Evolutionary conservation across 2,888 invertebrate genomes (phyloP).

Genomic region (Dolichomitus sp.): DNA sequence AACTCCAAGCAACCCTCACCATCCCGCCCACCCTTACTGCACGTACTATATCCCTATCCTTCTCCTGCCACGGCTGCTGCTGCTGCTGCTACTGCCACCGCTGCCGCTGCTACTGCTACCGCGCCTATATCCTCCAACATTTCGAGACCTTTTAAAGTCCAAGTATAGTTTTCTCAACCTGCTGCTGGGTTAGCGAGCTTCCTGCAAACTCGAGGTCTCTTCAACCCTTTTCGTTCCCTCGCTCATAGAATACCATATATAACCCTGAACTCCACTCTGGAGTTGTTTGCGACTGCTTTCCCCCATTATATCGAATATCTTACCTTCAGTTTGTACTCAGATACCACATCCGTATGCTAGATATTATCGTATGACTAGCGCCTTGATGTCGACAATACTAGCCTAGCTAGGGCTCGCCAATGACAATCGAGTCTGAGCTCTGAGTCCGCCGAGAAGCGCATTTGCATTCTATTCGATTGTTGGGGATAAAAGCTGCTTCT

Average conservation of each 20-base stretch:
- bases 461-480: slow-evolving; percentile 10
- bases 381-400: neutral
- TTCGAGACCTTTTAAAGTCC: slow-evolving; percentile 37
- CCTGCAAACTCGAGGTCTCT: neutral
- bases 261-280: neutral
- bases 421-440: neutral
- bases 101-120: slow-evolving; percentile 27
- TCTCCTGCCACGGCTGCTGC: slow-evolving; percentile 15
- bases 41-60: slow-evolving; percentile 29
- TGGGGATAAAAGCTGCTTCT: neutral
- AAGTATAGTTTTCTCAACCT: slow-evolving; percentile 40
- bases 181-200: slow-evolving; percentile 14
- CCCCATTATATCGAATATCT: neutral
- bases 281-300: neutral
- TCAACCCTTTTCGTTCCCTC: slow-evolving; percentile 14
- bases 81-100: slow-evolving; percentile 7
- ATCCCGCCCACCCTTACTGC: slow-evolving; percentile 38
- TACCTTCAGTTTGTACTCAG: neutral
- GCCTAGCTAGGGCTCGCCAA: neutral
- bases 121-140: slow-evolving; percentile 32
- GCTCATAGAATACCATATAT: slow-evolving; percentile 24
- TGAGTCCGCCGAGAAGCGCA: neutral
- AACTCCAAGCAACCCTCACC: slow-evolving; percentile 66
- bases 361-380: neutral
- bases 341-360: neutral